A percentile compares a stretch with the other conserved stretches of the same genome.
Evolutionary conservation across 2,797 vertebrate species (phyloP).

Genomic region (Pempheris klunzingeri): DNA sequence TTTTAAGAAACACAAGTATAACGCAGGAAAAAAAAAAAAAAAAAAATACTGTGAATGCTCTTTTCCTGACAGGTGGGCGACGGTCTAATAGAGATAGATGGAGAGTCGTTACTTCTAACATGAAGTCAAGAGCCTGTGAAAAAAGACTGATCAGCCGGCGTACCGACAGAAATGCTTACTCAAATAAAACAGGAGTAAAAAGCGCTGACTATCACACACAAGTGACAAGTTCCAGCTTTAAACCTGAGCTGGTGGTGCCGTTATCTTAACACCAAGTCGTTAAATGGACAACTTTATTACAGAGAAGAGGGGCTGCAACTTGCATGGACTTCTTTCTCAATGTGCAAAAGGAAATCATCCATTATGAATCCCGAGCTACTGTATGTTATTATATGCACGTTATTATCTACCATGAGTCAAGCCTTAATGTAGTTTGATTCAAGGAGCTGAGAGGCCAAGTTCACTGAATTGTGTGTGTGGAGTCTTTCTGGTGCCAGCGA

Average conservation of each 20-base stretch:
- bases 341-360: constrained; percentile 13
- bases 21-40: too few species aligned
- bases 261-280: constrained; percentile 36
- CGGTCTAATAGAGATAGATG: neutral
- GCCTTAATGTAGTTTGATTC: constrained; percentile 14
- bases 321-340: constrained; percentile 3
- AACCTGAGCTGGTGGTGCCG: constrained; percentile 15
- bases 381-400: neutral
- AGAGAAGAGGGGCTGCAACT: neutral
- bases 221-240: constrained; percentile 36
- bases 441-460: constrained; percentile 7
- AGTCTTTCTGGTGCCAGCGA: constrained; percentile 14
- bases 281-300: constrained; percentile 37
- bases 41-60: neutral
- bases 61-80: neutral
- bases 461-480: neutral
- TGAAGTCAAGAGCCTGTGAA: constrained; percentile 20
- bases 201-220: constrained; percentile 42
- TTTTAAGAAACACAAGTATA: neutral
- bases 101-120: neutral
- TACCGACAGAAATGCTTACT: constrained; percentile 35
- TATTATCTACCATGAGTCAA: constrained; percentile 15
- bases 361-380: constrained; percentile 30
- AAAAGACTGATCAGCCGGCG: constrained; percentile 18
- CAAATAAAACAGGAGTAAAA: constrained; percentile 40